A percentile compares a stretch with the other conserved stretches of the same genome.
Evolutionary conservation across 2,113 vertebrate genomes (phyloP).

Genomic region (Brachirus orientalis): DNA sequence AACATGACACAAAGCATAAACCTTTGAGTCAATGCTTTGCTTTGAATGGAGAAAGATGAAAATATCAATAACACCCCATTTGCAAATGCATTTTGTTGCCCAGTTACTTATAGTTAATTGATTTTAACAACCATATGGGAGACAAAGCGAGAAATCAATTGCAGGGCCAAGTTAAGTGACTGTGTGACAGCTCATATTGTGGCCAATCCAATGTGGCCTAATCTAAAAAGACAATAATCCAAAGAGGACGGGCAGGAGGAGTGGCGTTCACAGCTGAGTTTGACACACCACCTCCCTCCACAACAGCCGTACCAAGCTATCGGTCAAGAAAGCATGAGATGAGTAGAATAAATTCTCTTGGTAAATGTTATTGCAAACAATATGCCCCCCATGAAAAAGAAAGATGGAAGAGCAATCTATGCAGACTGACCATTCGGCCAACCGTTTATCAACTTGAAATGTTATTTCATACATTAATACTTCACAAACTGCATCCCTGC

Average conservation of each 20-base stretch:
- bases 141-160: constrained; percentile 73
- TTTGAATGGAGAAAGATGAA: constrained; percentile 77
- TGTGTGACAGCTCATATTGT: constrained; percentile 66
- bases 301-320: constrained; percentile 49
- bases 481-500: constrained; percentile 69
- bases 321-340: constrained; percentile 64
- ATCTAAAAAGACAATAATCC: constrained; percentile 68
- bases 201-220: constrained; percentile 47
- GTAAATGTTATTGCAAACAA: constrained; percentile 81
- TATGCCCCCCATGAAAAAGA: constrained; percentile 63
- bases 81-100: constrained; percentile 69
- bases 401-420: constrained; percentile 70
- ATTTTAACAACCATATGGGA: constrained; percentile 70
- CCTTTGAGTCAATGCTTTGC: constrained; percentile 54
- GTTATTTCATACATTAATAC: constrained; percentile 86
- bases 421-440: constrained; percentile 63
- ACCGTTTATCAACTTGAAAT: constrained; percentile 83
- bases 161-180: constrained; percentile 66
- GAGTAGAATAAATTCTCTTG: constrained; percentile 71
- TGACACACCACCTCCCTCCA: constrained; percentile 40
- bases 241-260: constrained; percentile 38
- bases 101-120: constrained; percentile 75
- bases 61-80: constrained; percentile 76
- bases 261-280: constrained; percentile 38
- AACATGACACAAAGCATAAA: constrained; percentile 70